Conservation (phyloP, 2,888 invertebrate species). For the Coenonympha glycerion region DNA sequence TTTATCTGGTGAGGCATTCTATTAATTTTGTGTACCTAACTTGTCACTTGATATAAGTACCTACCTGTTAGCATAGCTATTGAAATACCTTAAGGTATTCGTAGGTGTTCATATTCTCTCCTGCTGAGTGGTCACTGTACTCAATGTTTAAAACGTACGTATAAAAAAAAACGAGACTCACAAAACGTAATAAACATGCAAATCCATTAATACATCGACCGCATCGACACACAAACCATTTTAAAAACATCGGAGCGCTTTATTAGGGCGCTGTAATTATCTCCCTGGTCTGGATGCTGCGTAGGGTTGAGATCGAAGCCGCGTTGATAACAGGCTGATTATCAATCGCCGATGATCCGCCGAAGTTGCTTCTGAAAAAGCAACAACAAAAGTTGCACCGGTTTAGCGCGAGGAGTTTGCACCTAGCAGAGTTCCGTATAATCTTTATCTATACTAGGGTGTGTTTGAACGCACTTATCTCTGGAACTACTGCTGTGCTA, state of each 20-base stretch:
- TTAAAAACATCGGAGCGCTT: conserved; percentile 10
- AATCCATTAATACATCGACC: conserved; percentile 5
- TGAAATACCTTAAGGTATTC: too few relatives aligned
- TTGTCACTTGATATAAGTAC: too few relatives aligned
- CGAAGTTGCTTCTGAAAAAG: conserved; percentile 24
- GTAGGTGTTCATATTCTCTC: too few relatives aligned
- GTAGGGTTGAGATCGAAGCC: conserved; percentile 12
- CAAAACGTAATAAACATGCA: neutral
- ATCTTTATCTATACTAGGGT: neutral
- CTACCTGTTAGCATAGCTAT: too few relatives aligned
- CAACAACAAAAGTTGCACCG: conserved; percentile 13
- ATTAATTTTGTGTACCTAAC: too few relatives aligned
- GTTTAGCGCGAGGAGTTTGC: neutral
- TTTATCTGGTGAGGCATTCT: too few relatives aligned
- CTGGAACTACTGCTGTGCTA: too few relatives aligned
- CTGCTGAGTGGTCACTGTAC: too few relatives aligned
- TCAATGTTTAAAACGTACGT: too few relatives aligned
- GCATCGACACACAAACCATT: conserved; percentile 2
- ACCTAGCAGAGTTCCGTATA: neutral
- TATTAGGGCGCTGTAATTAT: conserved; percentile 22
- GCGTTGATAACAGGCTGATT: conserved; percentile 22
- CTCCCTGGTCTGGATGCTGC: too few relatives aligned
- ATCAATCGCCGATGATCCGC: conserved; percentile 25
- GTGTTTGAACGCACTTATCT: too few relatives aligned
- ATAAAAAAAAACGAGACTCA: neutral